Percentiles rank a stretch among this genome's conserved stretches.
Evolutionary conservation across 2,888 invertebrate species (phyloP).

Genomic region (Ctena decussata): DNA sequence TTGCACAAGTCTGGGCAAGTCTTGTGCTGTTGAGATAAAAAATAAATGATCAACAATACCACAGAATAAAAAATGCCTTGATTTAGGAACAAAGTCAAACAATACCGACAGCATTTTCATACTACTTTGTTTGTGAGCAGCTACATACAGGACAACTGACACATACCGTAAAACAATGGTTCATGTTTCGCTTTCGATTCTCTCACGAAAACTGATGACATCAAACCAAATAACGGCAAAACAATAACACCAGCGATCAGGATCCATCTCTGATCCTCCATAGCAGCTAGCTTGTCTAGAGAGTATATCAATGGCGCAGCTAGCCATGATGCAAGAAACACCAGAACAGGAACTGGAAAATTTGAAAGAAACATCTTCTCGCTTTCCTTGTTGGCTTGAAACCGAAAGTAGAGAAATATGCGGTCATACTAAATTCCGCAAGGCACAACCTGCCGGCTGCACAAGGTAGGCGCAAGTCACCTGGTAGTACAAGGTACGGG

Average conservation of each 20-base stretch:
- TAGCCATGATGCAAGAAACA: constrained; percentile 69
- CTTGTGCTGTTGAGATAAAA: too few relatives aligned
- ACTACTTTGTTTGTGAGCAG: too few relatives aligned
- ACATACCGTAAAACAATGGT: constrained; percentile 57
- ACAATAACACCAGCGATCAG: constrained; percentile 37
- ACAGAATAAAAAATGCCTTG: too few relatives aligned
- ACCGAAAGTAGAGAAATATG: not conserved
- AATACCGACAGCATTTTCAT: too few relatives aligned
- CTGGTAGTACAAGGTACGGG: too few relatives aligned
- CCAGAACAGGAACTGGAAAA: constrained; percentile 50
- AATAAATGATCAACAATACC: too few relatives aligned
- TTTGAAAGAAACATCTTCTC: constrained; percentile 49
- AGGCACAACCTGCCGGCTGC: too few relatives aligned
- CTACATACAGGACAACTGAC: too few relatives aligned
- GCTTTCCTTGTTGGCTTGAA: not conserved
- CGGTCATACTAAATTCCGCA: too few relatives aligned
- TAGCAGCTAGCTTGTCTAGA: constrained; percentile 65
- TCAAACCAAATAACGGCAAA: constrained; percentile 48
- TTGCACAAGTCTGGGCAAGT: too few relatives aligned
- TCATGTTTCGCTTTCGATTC: constrained; percentile 40
- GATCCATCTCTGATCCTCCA: constrained; percentile 67
- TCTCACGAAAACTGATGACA: constrained; percentile 31
- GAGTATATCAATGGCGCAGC: constrained; percentile 73
- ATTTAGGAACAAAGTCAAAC: too few relatives aligned
- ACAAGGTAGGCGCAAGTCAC: too few relatives aligned